A percentile compares a stretch with the other conserved stretches of the same genome.
phyloP scores from a whole-genome alignment of 2,888 invertebrate genomes.

The Amblyteles armatorius region DNA sequence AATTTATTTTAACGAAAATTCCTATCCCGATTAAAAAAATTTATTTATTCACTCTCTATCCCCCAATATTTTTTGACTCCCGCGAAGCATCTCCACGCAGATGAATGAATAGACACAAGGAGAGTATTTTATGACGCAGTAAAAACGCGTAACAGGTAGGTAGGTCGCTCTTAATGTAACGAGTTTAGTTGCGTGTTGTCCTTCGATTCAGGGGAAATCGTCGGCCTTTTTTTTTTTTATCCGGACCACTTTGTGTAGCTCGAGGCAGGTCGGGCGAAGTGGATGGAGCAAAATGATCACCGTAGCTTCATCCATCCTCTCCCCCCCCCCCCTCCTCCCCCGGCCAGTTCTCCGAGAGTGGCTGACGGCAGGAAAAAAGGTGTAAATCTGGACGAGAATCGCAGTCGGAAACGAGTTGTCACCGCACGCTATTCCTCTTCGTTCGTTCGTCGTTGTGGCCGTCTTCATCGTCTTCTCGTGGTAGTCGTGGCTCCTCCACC shows the following conservation, averaged over 20 bases:
- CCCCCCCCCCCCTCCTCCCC: neutral
- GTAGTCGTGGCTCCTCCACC: neutral
- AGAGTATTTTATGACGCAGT: neutral
- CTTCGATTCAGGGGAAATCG: neutral
- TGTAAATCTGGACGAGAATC: slow-evolving; percentile 65
- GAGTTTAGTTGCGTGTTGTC: neutral
- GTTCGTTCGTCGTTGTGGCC: slow-evolving; percentile 32
- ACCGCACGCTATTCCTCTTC: slow-evolving; percentile 42
- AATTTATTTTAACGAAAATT: too few relatives aligned
- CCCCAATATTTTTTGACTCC: neutral
- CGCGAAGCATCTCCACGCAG: too few relatives aligned
- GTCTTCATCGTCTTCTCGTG: slow-evolving; percentile 20
- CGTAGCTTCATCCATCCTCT: slow-evolving; percentile 10
- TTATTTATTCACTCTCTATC: too few relatives aligned
- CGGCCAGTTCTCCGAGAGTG: neutral
- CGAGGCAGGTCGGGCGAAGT: neutral
- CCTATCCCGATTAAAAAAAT: too few relatives aligned
- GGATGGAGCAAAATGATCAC: slow-evolving; percentile 17
- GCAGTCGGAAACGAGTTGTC: slow-evolving; percentile 69
- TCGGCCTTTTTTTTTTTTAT: neutral
- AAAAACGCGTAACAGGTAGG: slow-evolving; percentile 6
- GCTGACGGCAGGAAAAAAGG: slow-evolving; percentile 56
- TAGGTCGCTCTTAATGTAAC: neutral
- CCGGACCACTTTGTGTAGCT: slow-evolving; percentile 13
- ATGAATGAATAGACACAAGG: neutral